Base-by-base conservation (phyloP, 2,113 vertebrate genomes). In the Peromyscus californicus region DNA sequence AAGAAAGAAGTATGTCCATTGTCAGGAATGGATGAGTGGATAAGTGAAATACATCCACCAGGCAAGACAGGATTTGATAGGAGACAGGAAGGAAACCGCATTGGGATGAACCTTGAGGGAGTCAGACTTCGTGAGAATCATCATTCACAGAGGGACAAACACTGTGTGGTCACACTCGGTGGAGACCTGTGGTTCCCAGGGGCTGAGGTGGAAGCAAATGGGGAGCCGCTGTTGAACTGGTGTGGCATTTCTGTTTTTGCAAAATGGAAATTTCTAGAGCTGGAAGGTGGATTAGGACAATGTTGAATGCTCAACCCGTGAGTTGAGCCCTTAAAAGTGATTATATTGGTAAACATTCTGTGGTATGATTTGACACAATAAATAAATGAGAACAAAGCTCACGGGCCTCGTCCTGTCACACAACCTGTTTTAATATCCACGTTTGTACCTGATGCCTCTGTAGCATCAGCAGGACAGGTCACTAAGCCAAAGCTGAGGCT, bases 11-110 rank as follows among this genome's bases (percentile, higher is more conserved):
- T n/a, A 22, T n/a, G 12, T 22, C 54, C 21, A 31, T 5, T 16
- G 10, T 12, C 36, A 2, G 26, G 15, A 3, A 17, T 4, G 67
- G 79, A 36, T 1, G 31, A 21, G 17, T 0, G 1, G 48, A 33
- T 26, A 63, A 72, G 31, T 33, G 36, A 29, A 39, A 48, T 33
- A 57, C 6, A 22, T 29, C 33, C 78, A 69, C n/a, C 11, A 45
- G 7, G 22, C 57, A 83, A 83, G 69, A 12, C 24, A 69, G 45
- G 17, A 26, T 76, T 8, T 5, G 51, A 36, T 21, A 24, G 0
- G 1, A 4, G 67, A 9, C 48, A 70, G 36, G 26, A 59, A 84
- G 57, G 59, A 42, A 85, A 63, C 59, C 42, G 2, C 57, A 26
- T 1, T 85, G 36, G 13, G 72, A 8, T 33, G 57, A 22, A 3